These are phyloP conservation scores for Ophion costatus DNA, from an alignment of 2,888 invertebrate species.

Conservation along the genomic window DNA sequence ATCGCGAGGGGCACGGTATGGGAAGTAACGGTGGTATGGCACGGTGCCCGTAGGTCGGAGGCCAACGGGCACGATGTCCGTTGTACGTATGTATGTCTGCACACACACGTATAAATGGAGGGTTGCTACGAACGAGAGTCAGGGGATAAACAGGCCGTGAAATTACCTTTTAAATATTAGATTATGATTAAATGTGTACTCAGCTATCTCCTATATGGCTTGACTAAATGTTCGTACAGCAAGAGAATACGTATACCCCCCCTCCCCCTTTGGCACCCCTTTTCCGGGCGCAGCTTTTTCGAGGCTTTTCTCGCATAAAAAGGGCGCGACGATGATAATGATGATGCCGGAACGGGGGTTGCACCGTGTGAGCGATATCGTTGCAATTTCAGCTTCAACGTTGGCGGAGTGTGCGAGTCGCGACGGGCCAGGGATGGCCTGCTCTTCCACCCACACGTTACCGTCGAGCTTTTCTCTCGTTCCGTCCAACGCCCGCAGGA, in stretches of 20 bases:
- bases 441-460: slow-evolving; percentile 26
- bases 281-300: slow-evolving; percentile 62
- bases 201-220: slow-evolving; percentile 74
- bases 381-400: slow-evolving; percentile 45
- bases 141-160: slow-evolving; percentile 83
- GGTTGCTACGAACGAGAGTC: slow-evolving; percentile 58
- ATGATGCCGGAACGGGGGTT: slow-evolving; percentile 45
- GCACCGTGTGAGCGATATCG: slow-evolving; percentile 36
- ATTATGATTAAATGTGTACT: slow-evolving; percentile 84
- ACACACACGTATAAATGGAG: slow-evolving; percentile 60
- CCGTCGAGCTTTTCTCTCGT: slow-evolving; percentile 42
- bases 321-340: slow-evolving; percentile 24
- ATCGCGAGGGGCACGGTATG: background rate
- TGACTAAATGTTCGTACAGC: slow-evolving; percentile 78
- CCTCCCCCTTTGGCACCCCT: background rate
- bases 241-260: slow-evolving; percentile 46
- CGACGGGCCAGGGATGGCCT: slow-evolving; percentile 7
- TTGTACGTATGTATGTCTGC: background rate
- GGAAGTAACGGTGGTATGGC: slow-evolving; percentile 25
- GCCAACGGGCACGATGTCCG: slow-evolving; percentile 19
- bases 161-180: slow-evolving; percentile 84
- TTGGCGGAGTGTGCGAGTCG: background rate
- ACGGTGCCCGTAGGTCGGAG: slow-evolving; percentile 47
- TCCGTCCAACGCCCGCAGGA: slow-evolving; percentile 53
- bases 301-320: slow-evolving; percentile 60